Percentiles rank a stretch among this genome's conserved stretches.
These are phyloP conservation scores for Odocoileus hemionus DNA, from an alignment of 2,113 vertebrate genomes.

Conservation along the genomic window DNA sequence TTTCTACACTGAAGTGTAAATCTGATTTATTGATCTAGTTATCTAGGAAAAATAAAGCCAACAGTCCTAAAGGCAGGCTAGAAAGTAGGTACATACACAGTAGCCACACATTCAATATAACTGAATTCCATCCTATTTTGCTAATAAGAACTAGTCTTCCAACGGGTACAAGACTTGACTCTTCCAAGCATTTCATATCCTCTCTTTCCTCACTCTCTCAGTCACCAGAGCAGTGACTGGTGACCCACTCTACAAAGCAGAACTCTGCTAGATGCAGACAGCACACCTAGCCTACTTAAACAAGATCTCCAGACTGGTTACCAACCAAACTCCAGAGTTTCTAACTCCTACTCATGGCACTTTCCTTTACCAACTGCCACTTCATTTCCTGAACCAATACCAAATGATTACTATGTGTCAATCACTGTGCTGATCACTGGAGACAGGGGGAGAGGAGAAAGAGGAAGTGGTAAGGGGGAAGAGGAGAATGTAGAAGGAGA, in stretches of 20 bases:
- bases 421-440: background rate
- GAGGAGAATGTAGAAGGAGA: no score
- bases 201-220: background rate
- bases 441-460: background rate
- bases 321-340: background rate
- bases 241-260: background rate
- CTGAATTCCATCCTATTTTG: background rate
- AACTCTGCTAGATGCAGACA: background rate
- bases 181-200: background rate
- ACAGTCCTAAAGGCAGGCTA: background rate
- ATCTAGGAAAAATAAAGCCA: background rate
- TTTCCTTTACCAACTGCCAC: background rate
- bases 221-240: background rate
- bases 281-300: background rate
- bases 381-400: background rate
- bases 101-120: background rate
- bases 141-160: background rate
- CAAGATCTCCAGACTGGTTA: background rate
- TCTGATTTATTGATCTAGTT: background rate
- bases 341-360: background rate
- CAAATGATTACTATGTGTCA: background rate
- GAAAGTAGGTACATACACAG: background rate
- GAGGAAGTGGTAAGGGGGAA: rapidly evolving
- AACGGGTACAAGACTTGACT: background rate
- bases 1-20: background rate